Percentiles rank a stretch among this genome's conserved stretches.
Conservation (phyloP, 2,888 invertebrate genomes). For the Heteromurus nitidus region DNA sequence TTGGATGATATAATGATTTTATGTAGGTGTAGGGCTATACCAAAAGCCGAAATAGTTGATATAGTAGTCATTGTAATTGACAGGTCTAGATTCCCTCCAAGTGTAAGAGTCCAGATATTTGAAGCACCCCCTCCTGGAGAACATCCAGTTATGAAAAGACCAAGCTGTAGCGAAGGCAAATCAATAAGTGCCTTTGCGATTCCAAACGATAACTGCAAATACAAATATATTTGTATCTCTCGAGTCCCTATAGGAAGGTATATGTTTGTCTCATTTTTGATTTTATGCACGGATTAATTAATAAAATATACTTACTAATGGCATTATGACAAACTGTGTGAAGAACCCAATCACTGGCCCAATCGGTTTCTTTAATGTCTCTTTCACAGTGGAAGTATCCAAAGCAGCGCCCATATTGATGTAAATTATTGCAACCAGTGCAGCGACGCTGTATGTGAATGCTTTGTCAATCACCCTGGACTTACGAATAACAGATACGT, state of each 20-base stretch:
- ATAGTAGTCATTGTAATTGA: constrained; percentile 96
- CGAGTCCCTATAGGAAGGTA: too few relatives aligned
- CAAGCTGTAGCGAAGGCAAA: constrained; percentile 83
- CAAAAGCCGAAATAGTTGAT: constrained; percentile 90
- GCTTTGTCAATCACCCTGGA: constrained; percentile 83
- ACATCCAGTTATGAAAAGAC: constrained; percentile 92
- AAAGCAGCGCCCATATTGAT: constrained; percentile 94
- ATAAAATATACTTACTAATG: too few relatives aligned
- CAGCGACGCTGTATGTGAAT: constrained; percentile 85
- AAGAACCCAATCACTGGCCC: constrained; percentile 87
- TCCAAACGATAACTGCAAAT: constrained; percentile 44
- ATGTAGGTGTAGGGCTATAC: constrained; percentile 77
- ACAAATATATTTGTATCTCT: too few relatives aligned
- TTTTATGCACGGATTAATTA: too few relatives aligned
- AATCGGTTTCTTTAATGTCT: constrained; percentile 78
- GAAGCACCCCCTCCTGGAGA: constrained; percentile 95
- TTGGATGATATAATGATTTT: too few relatives aligned
- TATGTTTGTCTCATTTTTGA: not conserved
- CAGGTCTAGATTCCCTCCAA: constrained; percentile 93
- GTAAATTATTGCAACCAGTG: constrained; percentile 86
- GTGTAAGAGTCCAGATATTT: constrained; percentile 94
- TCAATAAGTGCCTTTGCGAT: constrained; percentile 56
- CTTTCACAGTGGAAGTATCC: constrained; percentile 74
- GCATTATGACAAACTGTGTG: constrained; percentile 89
- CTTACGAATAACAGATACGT: constrained; percentile 80